Evolutionary conservation across 2,797 vertebrate genomes (phyloP).

Genomic region (Falco columbarius): DNA sequence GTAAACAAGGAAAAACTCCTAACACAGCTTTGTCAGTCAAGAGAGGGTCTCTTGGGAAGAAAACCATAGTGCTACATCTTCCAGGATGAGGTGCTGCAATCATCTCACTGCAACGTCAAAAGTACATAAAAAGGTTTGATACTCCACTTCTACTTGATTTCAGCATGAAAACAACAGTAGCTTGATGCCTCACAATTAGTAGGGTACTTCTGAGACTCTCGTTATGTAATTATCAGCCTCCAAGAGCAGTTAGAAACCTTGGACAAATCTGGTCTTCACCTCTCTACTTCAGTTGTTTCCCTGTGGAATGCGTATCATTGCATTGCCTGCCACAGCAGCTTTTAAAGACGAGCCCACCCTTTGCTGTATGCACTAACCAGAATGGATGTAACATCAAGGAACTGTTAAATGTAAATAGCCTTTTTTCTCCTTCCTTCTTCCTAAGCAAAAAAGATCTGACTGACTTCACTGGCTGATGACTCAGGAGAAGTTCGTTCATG

Average conservation of each 20-base stretch:
- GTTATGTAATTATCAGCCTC: background rate
- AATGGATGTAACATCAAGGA: background rate
- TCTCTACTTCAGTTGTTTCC: background rate
- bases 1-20: background rate
- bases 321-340: background rate
- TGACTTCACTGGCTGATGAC: background rate
- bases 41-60: background rate
- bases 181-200: background rate
- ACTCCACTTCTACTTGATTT: background rate
- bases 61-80: background rate
- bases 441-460: background rate
- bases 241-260: background rate
- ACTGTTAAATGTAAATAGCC: background rate
- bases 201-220: background rate
- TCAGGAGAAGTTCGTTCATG: slow-evolving; percentile 11
- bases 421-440: background rate
- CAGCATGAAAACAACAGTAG: background rate
- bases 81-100: background rate
- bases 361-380: background rate
- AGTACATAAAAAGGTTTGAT: background rate
- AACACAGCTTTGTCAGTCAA: background rate
- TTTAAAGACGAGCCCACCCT: background rate
- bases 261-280: background rate
- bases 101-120: background rate
- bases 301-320: background rate